Base-by-base conservation (phyloP, 1,140 invertebrate genomes). In the Pogonomyrmex barbatus region DNA sequence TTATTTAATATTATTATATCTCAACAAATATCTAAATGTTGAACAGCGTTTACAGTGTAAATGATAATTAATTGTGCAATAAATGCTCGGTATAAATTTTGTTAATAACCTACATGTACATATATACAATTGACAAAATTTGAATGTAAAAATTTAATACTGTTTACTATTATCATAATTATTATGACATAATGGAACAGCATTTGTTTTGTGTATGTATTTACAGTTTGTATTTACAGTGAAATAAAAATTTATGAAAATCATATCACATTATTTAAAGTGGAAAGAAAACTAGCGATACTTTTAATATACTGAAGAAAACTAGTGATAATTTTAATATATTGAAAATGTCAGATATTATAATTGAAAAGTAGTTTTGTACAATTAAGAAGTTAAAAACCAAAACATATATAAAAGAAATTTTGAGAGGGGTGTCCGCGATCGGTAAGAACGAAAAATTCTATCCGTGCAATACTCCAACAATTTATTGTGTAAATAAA, bases 401-500 rank as follows among this genome's bases (percentile, higher is more conserved):
- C 42, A 65, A 12, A 1, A 36, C 62, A 42, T 39, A n/a, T 14
- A 8, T 24, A 65, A 6, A 3, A n/a, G 9, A 65, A n/a, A 9
- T 4, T 24, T 68, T 68, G 39, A n/a, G 33, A 63, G 60, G 33
- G 10, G 4, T 2, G n/a, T 68, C 47, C 5, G 42, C 45, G 65
- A 24, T 50, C 24, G 50, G 10, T 68, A 47, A 68, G 10, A 68
- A 50, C 5, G 4, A 24, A 68, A 68, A 68, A 68, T 68, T 10
- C 42, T 50, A n/a, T 47, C 42, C 65, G 50, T 24, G 65, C 42
- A 47, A 68, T 45, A 68, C 10, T 47, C 30, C n/a, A 42, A 68
- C 5, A 68, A 68, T 68, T 2, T 4, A 30, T 50, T 68, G 42
- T 47, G 65, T 47, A 68, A 68, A 68, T 12, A 68, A 68, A 47